Conservation (phyloP, 2,113 vertebrate genomes). For the Maccullochella peelii region DNA sequence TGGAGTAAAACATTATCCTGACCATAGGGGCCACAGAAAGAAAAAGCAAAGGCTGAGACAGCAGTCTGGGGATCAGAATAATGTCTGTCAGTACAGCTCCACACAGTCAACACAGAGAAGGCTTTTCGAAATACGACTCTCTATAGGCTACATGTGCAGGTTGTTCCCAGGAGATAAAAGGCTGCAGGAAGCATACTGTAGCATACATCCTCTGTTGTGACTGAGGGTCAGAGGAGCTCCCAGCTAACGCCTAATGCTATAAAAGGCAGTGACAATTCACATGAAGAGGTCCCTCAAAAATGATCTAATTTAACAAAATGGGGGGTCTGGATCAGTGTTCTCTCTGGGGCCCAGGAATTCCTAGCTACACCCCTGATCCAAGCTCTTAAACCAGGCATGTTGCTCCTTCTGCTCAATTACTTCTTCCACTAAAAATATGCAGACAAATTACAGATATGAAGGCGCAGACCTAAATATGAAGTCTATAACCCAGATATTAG, state of each 20-base stretch:
- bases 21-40: slow-evolving; percentile 16
- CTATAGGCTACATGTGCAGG: slow-evolving; percentile 28
- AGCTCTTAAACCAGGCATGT: slow-evolving; percentile 12
- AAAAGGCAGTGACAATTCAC: slow-evolving; percentile 31
- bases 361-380: slow-evolving; percentile 14
- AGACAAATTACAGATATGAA: slow-evolving; percentile 52
- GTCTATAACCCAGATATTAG: slow-evolving; percentile 54
- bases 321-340: neutral
- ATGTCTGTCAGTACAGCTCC: slow-evolving; percentile 55
- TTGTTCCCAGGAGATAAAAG: slow-evolving; percentile 53
- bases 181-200: slow-evolving; percentile 46
- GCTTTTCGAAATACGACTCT: slow-evolving; percentile 54
- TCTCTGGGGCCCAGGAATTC: neutral
- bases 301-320: slow-evolving; percentile 1
- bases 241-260: slow-evolving; percentile 5
- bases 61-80: slow-evolving; percentile 49
- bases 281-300: slow-evolving; percentile 17
- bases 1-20: slow-evolving; percentile 39
- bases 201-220: slow-evolving; percentile 49
- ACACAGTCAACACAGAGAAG: slow-evolving; percentile 38
- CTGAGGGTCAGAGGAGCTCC: slow-evolving; percentile 48
- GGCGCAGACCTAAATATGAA: slow-evolving; percentile 52
- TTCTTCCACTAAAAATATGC: slow-evolving; percentile 46
- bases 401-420: slow-evolving; percentile 50
- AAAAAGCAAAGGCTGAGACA: slow-evolving; percentile 53